Percentiles rank a stretch among this genome's conserved stretches.
These are phyloP conservation scores for Ganaspis sp. DNA, from an alignment of 1,140 invertebrate genomes.

Conservation along the genomic window DNA sequence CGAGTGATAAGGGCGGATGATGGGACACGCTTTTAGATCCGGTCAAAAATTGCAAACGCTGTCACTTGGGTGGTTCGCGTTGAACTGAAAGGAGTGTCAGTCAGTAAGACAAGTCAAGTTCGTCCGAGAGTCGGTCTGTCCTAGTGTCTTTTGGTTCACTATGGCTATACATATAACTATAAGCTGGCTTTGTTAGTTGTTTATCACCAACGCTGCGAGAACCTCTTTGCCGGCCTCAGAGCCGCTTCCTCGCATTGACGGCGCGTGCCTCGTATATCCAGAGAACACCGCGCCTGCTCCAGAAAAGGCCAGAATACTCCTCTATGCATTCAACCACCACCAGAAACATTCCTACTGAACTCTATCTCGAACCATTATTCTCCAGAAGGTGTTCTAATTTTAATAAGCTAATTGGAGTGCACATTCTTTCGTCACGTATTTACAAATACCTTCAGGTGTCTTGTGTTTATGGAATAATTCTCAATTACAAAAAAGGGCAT, in stretches of 20 bases:
- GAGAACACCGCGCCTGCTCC: constrained; percentile 11
- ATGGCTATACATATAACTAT: neutral
- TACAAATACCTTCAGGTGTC: no score
- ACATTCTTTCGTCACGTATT: no score
- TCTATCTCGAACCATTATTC: no score
- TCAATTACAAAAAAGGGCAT: no score
- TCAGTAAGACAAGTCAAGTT: constrained; percentile 4
- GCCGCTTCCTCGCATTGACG: neutral
- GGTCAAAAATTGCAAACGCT: neutral
- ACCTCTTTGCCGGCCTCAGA: constrained; percentile 26
- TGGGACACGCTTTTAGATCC: neutral
- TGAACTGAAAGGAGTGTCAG: constrained; percentile 24
- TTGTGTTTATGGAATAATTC: no score
- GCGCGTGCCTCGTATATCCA: constrained; percentile 8
- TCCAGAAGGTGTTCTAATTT: no score
- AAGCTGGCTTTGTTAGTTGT: constrained; percentile 14
- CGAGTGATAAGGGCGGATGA: neutral
- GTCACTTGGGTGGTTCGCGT: constrained; percentile 21
- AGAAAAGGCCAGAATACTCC: neutral
- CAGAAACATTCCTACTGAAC: neutral
- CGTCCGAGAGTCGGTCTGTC: neutral
- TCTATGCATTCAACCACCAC: neutral
- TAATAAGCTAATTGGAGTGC: no score
- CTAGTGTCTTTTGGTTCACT: neutral
- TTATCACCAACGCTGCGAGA: neutral